Evolutionary conservation across 37 sponge, comb jelly and placozoan species (phyloP), one percentile per base, ranked within the genome.

Genomic region (Halisarca cf. caerulea): DNA sequence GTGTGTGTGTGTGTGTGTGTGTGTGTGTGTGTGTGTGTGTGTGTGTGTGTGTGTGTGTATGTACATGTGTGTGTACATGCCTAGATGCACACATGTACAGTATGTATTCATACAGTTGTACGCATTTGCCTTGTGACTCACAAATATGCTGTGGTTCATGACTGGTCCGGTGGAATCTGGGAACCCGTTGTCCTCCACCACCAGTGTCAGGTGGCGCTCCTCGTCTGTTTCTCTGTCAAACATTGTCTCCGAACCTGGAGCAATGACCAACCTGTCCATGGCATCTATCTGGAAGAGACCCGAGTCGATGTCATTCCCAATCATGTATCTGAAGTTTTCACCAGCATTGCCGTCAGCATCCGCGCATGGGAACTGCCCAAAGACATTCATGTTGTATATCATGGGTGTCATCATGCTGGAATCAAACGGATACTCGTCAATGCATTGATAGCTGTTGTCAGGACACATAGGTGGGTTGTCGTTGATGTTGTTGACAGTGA

Each of bases 171-270:
- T 43, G 30, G 6, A 20, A n/a, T n/a, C n/a, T 17, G 77, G 77
- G 36, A 41, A 74, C 23, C 77, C 77, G 15, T 37, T 74, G 45
- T 74, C 77, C 9, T n/a, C 24, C 7, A 74, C 77, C 1, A 3
- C 45, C 77, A 74, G 20, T 2, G 15, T 7, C 1, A 74, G 25
- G 14, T 43, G 40, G 44, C 2, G 24, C 14, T 74, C 77, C 2
- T 74, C 77, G 24, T 74, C 77, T n/a, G 43, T 41, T 39, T 74
- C 77, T 6, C 77, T 33, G 45, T 74, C 77, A 32, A 74, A 15
- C 43, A 40, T 40, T 2, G 2, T 37, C 38, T 40, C 38, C 20
- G 42, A 42, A 25, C 77, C 45, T n/a, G 40, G 43, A 24, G 77
- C 77, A 32, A 74, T n/a, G 6, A 37, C 39, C 45, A 74, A 15